Conservation (phyloP, 1,140 invertebrate genomes). For the Harlomillsia oculata region DNA sequence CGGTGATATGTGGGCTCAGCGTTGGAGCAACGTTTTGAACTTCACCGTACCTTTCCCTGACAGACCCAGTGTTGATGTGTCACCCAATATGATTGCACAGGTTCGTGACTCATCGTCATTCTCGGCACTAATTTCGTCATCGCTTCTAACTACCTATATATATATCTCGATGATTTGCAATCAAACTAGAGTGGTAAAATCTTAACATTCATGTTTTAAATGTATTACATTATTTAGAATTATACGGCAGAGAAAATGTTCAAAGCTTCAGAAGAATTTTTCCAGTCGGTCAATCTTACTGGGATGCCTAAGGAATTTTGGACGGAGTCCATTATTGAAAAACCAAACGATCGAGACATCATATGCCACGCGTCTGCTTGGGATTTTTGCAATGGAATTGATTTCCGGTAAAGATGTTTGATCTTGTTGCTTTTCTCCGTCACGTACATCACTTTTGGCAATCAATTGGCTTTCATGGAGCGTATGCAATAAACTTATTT, state of each 20-base stretch:
- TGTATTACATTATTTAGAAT: constrained; percentile 41
- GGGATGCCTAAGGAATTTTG: constrained; percentile 72
- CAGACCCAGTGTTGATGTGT: constrained; percentile 61
- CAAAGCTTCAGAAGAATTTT: constrained; percentile 67
- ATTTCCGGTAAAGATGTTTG: constrained; percentile 25
- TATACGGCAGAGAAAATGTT: constrained; percentile 28
- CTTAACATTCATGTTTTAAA: neutral
- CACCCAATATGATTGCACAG: constrained; percentile 55
- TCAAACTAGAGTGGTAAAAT: neutral
- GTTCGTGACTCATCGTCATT: constrained; percentile 1
- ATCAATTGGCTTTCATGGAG: neutral
- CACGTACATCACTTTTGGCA: neutral
- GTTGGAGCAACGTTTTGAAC: constrained; percentile 68
- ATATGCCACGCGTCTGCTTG: constrained; percentile 78
- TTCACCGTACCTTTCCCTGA: constrained; percentile 60
- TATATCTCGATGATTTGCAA: neutral
- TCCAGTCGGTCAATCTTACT: constrained; percentile 64
- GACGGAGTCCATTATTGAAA: constrained; percentile 61
- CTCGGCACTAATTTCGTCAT: neutral
- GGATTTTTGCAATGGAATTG: constrained; percentile 56
- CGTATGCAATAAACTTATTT: too few relatives aligned
- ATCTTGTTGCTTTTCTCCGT: neutral
- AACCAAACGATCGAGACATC: constrained; percentile 56
- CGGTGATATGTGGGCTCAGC: constrained; percentile 89
- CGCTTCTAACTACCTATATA: neutral